Conservation (phyloP, 2,888 invertebrate genomes). For the Morpho achilles region DNA sequence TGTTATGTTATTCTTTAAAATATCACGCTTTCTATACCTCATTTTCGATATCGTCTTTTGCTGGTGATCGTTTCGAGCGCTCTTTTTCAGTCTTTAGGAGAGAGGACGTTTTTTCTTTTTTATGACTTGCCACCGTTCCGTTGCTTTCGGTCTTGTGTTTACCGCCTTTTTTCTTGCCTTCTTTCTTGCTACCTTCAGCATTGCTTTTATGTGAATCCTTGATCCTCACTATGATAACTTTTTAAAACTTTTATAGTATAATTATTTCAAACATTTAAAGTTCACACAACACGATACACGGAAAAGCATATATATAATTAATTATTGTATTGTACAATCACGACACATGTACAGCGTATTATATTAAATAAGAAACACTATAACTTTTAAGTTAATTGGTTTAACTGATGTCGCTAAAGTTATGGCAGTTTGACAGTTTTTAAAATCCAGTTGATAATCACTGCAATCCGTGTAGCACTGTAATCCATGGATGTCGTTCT, state of each 20-base stretch:
- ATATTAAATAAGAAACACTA: constrained; percentile 18
- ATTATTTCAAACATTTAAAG: constrained; percentile 8
- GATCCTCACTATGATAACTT: constrained; percentile 84
- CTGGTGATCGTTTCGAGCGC: constrained; percentile 45
- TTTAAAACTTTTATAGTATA: constrained; percentile 28
- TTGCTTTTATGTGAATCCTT: constrained; percentile 81
- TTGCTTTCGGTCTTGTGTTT: constrained; percentile 76
- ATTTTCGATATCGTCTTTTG: constrained; percentile 51
- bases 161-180: constrained; percentile 80
- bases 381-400: constrained; percentile 22
- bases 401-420: constrained; percentile 21
- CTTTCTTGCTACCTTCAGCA: constrained; percentile 81
- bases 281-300: constrained; percentile 2
- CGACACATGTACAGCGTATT: constrained; percentile 11
- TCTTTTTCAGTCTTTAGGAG: constrained; percentile 58
- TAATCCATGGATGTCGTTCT: constrained; percentile 59
- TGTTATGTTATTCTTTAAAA: constrained; percentile 4
- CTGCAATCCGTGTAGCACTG: constrained; percentile 75
- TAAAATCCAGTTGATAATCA: constrained; percentile 51
- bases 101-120: constrained; percentile 55
- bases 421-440: constrained; percentile 22
- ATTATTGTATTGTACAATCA: background rate
- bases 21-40: constrained; percentile 47
- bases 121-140: constrained; percentile 66
- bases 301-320: constrained; percentile 6